These are phyloP conservation scores for Lithophane semibrunnea DNA, from an alignment of 2,888 invertebrate genomes.

Conservation along the genomic window DNA sequence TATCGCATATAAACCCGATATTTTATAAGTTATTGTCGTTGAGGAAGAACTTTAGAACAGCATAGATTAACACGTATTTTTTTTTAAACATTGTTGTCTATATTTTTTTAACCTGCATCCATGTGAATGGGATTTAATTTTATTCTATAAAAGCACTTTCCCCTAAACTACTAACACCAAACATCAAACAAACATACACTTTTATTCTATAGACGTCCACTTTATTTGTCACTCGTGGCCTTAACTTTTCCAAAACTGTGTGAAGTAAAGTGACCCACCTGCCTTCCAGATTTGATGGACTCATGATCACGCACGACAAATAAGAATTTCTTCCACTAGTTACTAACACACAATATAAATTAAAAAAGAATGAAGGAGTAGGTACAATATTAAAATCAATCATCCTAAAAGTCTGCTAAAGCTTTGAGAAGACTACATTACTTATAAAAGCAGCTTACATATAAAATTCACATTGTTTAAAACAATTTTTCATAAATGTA, in stretches of 20 bases:
- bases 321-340: conserved; percentile 58
- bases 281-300: neutral
- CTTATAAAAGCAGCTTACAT: conserved; percentile 77
- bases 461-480: conserved; percentile 66
- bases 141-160: conserved; percentile 88
- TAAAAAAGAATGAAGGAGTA: conserved; percentile 70
- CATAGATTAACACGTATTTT: conserved; percentile 58
- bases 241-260: neutral
- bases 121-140: conserved; percentile 69
- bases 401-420: conserved; percentile 83
- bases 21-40: conserved; percentile 60
- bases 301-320: conserved; percentile 40
- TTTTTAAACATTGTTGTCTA: conserved; percentile 54
- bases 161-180: conserved; percentile 87
- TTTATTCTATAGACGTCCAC: conserved; percentile 35
- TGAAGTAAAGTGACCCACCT: neutral
- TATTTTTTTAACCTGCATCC: conserved; percentile 67
- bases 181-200: conserved; percentile 85
- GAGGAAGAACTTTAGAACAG: conserved; percentile 60
- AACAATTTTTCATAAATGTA: conserved; percentile 52
- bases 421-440: conserved; percentile 81
- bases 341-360: conserved; percentile 75
- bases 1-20: conserved; percentile 44
- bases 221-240: conserved; percentile 38
- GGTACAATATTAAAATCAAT: conserved; percentile 74